Evolutionary conservation across 2,888 invertebrate genomes (phyloP).

Genomic region (Parthenolecanium corni): DNA sequence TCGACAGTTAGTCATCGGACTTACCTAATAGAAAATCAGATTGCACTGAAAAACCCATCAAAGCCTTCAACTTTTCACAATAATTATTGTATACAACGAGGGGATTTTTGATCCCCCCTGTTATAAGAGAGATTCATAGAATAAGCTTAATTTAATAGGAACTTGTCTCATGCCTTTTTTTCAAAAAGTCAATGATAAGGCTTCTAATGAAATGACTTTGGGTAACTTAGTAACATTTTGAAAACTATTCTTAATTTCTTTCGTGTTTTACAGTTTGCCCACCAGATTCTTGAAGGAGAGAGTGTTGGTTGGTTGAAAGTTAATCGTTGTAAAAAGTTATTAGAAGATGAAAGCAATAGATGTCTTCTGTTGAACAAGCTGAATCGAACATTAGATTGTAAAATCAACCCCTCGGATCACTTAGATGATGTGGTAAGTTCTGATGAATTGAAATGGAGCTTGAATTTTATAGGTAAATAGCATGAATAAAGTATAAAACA

Average conservation of each 20-base stretch:
- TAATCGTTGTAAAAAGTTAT: conserved; percentile 80
- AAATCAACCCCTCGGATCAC: conserved; percentile 89
- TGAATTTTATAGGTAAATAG: not conserved
- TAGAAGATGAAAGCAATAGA: conserved; percentile 98
- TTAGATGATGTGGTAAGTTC: conserved; percentile 88
- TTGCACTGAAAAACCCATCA: no score
- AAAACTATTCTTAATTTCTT: not conserved
- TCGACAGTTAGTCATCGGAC: no score
- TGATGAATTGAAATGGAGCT: not conserved
- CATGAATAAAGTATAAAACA: not conserved
- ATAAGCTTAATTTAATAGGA: no score
- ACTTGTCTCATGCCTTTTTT: no score
- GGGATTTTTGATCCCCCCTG: no score
- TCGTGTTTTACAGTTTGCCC: conserved; percentile 49
- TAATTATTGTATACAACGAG: no score
- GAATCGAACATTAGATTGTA: conserved; percentile 83
- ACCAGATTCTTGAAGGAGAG: conserved; percentile 76
- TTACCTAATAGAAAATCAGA: no score
- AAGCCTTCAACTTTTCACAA: no score
- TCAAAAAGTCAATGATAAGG: conserved; percentile 8
- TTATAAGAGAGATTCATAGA: no score
- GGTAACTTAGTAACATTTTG: no score
- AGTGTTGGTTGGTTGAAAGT: conserved; percentile 95
- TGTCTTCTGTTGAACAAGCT: conserved; percentile 90
- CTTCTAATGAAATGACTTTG: conserved; percentile 11